A percentile compares a stretch with the other conserved stretches of the same genome.
These are phyloP conservation scores for Emesis russula DNA, from an alignment of 2,888 invertebrate species.

Conservation along the genomic window DNA sequence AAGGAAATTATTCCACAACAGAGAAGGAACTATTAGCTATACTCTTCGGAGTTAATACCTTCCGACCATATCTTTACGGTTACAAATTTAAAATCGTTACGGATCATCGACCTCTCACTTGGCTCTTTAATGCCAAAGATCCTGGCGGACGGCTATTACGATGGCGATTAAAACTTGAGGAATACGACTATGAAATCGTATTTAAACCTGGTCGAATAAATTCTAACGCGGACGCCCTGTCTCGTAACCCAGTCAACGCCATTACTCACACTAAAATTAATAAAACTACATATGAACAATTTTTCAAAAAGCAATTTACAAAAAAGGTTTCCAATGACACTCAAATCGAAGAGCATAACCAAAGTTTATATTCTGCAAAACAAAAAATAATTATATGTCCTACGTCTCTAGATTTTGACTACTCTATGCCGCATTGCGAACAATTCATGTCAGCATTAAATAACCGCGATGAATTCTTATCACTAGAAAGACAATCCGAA, in stretches of 20 bases:
- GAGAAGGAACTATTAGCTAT: neutral
- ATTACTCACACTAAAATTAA: neutral
- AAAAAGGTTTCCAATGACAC: neutral
- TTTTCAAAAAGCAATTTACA: neutral
- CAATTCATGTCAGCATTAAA: neutral
- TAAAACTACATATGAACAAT: slow-evolving; percentile 1
- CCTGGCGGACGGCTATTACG: neutral
- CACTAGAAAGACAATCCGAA: too few relatives aligned
- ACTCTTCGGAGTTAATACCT: neutral
- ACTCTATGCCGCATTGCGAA: slow-evolving; percentile 18
- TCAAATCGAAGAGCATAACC: neutral
- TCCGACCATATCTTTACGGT: neutral
- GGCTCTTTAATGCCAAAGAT: neutral
- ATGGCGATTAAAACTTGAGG: neutral
- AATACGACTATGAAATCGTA: neutral
- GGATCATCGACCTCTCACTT: neutral
- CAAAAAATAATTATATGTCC: neutral
- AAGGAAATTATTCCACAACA: neutral
- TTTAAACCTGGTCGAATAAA: neutral
- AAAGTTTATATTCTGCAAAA: slow-evolving; percentile 5
- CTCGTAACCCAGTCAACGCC: neutral
- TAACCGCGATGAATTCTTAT: too few relatives aligned
- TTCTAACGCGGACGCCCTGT: neutral
- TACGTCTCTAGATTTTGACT: slow-evolving; percentile 12
- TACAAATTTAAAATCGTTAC: neutral